Conservation (phyloP, 2,797 vertebrate species). For the Coluber constrictor region DNA sequence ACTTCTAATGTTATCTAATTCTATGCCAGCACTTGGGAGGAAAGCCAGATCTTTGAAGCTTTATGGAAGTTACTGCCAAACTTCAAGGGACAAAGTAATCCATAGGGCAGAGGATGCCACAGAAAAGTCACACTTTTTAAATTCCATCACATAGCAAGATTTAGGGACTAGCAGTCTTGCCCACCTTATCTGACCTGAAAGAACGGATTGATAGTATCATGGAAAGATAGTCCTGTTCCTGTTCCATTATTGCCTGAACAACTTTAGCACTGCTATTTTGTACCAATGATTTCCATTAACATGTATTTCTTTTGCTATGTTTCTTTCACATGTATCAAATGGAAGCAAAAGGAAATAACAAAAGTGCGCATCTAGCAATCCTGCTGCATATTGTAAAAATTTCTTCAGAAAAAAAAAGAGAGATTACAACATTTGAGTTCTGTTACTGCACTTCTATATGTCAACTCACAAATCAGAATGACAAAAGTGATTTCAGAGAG, state of each 20-base stretch:
- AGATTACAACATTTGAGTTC: constrained; percentile 30
- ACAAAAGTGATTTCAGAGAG: not conserved
- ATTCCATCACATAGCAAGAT: not conserved
- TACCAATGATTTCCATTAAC: not conserved
- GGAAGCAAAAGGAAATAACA: not conserved
- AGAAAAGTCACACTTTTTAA: not conserved
- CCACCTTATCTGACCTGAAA: not conserved
- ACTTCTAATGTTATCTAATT: not conserved
- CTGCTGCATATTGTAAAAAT: constrained; percentile 19
- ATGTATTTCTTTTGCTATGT: constrained; percentile 15
- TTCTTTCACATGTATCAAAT: constrained; percentile 16
- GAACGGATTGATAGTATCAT: not conserved
- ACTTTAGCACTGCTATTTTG: constrained; percentile 14
- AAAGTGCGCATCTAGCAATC: not conserved
- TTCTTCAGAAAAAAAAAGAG: constrained; percentile 3
- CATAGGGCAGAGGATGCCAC: not conserved
- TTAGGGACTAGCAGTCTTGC: not conserved
- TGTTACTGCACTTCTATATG: constrained; percentile 27
- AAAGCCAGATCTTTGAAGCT: not conserved
- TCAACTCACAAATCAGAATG: constrained; percentile 19
- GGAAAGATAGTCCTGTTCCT: not conserved
- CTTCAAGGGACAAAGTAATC: not conserved
- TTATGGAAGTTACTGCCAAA: not conserved
- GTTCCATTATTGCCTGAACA: not conserved
- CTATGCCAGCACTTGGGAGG: not conserved